A percentile compares a stretch with the other conserved stretches of the same genome.
These are phyloP conservation scores for Urocolius indicus DNA, from an alignment of 2,113 vertebrate species.

Conservation along the genomic window DNA sequence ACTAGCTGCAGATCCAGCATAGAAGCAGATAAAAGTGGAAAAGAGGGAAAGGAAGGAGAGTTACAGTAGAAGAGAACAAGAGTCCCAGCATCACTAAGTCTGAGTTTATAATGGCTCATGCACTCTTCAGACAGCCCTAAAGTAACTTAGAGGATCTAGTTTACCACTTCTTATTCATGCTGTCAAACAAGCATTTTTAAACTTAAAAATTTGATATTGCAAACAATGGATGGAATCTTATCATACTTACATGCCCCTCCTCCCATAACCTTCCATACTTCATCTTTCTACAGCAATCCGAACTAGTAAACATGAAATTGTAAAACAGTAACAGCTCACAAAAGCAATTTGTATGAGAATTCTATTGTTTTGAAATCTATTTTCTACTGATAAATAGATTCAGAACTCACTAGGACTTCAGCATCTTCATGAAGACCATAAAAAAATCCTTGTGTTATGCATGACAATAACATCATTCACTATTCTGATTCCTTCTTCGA, in stretches of 20 bases:
- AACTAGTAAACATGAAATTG: background rate
- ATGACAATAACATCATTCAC: background rate
- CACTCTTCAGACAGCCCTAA: background rate
- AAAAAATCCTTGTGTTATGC: background rate
- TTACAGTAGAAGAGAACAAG: background rate
- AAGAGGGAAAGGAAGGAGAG: background rate
- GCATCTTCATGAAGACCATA: background rate
- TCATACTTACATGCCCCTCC: background rate
- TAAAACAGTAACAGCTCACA: background rate
- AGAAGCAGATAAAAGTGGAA: background rate
- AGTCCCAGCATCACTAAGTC: background rate
- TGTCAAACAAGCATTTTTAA: background rate
- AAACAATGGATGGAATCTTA: background rate
- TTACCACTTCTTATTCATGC: background rate
- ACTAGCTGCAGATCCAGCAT: background rate
- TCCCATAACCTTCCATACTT: background rate
- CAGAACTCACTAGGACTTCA: background rate
- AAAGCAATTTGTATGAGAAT: background rate
- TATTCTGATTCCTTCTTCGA: background rate
- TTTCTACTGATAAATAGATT: background rate
- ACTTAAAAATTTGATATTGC: background rate
- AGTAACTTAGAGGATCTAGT: background rate
- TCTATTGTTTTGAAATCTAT: background rate
- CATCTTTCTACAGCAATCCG: background rate
- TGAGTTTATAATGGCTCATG: background rate